These are phyloP conservation scores for Ennomos erosarius DNA, from an alignment of 2,888 invertebrate genomes.

Conservation along the genomic window DNA sequence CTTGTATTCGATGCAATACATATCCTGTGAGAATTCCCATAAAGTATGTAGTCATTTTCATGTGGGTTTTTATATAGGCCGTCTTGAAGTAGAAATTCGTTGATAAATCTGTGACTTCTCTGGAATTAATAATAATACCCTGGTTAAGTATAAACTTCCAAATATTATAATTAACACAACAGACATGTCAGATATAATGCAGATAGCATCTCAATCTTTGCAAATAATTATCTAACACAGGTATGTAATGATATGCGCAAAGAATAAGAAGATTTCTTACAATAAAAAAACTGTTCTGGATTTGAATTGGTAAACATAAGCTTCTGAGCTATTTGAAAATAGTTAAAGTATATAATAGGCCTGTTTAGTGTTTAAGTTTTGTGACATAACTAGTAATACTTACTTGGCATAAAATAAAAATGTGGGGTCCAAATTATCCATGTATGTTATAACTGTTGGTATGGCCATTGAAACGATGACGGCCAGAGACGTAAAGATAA, in stretches of 20 bases:
- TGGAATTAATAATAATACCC: slow-evolving; percentile 51
- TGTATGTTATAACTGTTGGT: slow-evolving; percentile 86
- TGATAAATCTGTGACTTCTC: slow-evolving; percentile 87
- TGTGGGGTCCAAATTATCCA: slow-evolving; percentile 87
- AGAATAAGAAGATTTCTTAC: too few relatives aligned
- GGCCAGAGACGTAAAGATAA: slow-evolving; percentile 76
- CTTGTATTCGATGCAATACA: slow-evolving; percentile 87
- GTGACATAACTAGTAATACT: slow-evolving; percentile 2
- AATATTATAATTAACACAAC: too few relatives aligned
- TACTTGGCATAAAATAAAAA: slow-evolving; percentile 88
- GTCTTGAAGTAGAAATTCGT: slow-evolving; percentile 87
- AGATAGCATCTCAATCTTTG: too few relatives aligned
- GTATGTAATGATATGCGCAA: too few relatives aligned
- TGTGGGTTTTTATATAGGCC: slow-evolving; percentile 90
- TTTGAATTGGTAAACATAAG: too few relatives aligned
- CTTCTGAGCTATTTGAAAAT: too few relatives aligned
- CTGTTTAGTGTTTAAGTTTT: too few relatives aligned
- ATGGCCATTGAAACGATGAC: slow-evolving; percentile 78
- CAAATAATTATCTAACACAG: too few relatives aligned
- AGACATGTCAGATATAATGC: too few relatives aligned
- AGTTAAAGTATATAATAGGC: too few relatives aligned
- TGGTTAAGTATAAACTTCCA: too few relatives aligned
- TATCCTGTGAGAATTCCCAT: slow-evolving; percentile 88
- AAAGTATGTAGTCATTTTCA: slow-evolving; percentile 89
- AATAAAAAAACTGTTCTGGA: too few relatives aligned